Base-by-base conservation (phyloP, 2,888 invertebrate species). In the Opisthograptis luteolata region DNA sequence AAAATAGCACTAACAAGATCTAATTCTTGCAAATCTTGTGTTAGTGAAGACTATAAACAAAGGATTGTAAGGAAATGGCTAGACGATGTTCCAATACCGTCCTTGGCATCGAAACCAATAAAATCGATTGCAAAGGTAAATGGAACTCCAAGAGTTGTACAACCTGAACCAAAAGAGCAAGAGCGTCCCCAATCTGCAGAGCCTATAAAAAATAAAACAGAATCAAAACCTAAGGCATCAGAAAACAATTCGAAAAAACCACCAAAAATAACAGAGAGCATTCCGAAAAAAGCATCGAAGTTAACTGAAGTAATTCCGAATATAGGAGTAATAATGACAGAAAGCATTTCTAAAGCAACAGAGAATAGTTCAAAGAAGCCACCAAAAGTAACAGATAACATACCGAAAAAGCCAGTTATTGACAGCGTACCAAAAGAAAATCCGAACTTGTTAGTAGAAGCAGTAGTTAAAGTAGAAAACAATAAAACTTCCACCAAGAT, bases 61-160 rank as follows among this genome's bases (percentile, higher is more conserved):
- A 92, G 90, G 65, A 95, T 94, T 69, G 95, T 95, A n/a, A 92
- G 94, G 55, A 94, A 94, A 80, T 95, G 95, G 95, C 76, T 95
- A 39, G 95, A 95, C 66, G 93, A 94, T 66, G 94, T 95, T 4
- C 94, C 95, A 2, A 63, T 76, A 20, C 80, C 80, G 10, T 62
- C 70, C 9, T 44, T 67, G 4, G 53, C 70, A 4, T 59, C 70
- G 8, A 79, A 70, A 57, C 73, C 79, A 0, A 47, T 73, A 0
- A 87, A 89, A 58, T 85, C 87, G 2, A 64, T 87, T 3, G 83
- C 85, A n/a, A 91, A 89, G 59, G 79, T 88, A 0, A 83, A 75
- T 63, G 88, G 87, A 13, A 84, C 88, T 3, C 89, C 89, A 35
- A 79, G 83, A 74, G 64, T 76, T 7, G 58, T 80, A 22, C 83